Base-by-base conservation (phyloP, 2,797 vertebrate species). In the Prionace glauca region DNA sequence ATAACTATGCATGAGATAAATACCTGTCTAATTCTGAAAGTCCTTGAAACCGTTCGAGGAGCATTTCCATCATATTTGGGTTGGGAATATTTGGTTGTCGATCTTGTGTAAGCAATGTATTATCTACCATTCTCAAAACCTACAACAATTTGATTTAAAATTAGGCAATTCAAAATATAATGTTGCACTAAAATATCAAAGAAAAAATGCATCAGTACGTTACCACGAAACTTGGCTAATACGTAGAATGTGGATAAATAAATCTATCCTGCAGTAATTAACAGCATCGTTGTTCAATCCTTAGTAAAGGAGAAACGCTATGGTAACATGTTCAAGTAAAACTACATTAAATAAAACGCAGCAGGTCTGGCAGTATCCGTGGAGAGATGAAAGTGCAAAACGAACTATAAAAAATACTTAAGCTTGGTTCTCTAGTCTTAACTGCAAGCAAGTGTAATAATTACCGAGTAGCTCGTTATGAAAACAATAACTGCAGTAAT, bases 1-100 rank as follows among this genome's bases (percentile, higher is more conserved):
- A 29, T 88, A 26, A 18, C 5, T 74, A 0, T 72, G 14, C 14
- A 94, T 94, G 18, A 74, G 16, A 1, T 60, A 77, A 14, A 36
- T 95, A 96, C 96, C 94, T 96, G 45, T 96, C 96, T 84, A 56
- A 92, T 72, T 96, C 96, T 95, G 96, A 95, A 67, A 96, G 96
- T 22, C 74, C 87, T 56, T 96, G 95, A 88, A 86, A 96, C 91
- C 96, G 96, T 67, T 96, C 74, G 24, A 96, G 7, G 22, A 96
- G 95, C 90, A 96, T 56, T 87, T 96, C 92, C 29, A 84, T 95
- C 56, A 87, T 12, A 95, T 77, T 77, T 56, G 41, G 41, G 41
- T 18, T 95, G 71, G 71, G 41, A n/a, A 56, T 95, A 50, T 5
- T 29, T 16, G 22, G 41, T 50, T 94, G 41, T 1, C 10, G 24